phyloP scores from a whole-genome alignment of 2,888 invertebrate genomes.

The Nemotelus pantherinus region DNA sequence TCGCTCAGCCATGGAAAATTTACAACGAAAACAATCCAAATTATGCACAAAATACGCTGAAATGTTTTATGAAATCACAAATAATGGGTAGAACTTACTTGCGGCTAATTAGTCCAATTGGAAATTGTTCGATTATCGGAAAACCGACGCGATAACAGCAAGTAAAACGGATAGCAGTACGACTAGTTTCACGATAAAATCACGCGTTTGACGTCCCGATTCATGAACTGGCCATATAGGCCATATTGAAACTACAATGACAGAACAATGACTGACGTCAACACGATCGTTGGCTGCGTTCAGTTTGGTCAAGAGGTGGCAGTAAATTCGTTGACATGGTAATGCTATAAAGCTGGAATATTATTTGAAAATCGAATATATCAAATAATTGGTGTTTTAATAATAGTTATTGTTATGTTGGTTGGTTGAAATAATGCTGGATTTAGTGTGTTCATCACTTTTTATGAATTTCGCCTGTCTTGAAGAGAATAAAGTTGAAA shows the following conservation, averaged over 20 bases:
- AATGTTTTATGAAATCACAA: not conserved
- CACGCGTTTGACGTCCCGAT: constrained; percentile 18
- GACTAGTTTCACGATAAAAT: not conserved
- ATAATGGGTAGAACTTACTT: not conserved
- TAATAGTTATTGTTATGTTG: no score
- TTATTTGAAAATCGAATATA: no score
- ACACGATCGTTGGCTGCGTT: constrained; percentile 34
- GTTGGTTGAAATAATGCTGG: no score
- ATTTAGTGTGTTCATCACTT: no score
- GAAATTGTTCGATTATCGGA: no score
- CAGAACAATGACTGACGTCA: constrained; percentile 26
- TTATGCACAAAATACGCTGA: not conserved
- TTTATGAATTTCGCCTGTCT: no score
- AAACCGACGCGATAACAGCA: not conserved
- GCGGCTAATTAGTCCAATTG: not conserved
- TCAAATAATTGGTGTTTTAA: no score
- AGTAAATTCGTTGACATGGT: not conserved
- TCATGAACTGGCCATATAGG: constrained; percentile 1
- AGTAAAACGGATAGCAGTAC: not conserved
- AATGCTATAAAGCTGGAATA: not conserved
- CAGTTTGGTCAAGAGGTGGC: constrained; percentile 27
- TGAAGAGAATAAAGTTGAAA: no score
- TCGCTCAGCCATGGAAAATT: constrained; percentile 8
- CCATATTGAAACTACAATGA: constrained; percentile 37
- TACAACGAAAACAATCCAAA: not conserved